Percentiles rank a stretch among this genome's conserved stretches.
These are phyloP conservation scores for Hemicentrotus pulcherrimus DNA, from an alignment of 35 echinoderm and acorn worm genomes.

Conservation along the genomic window DNA sequence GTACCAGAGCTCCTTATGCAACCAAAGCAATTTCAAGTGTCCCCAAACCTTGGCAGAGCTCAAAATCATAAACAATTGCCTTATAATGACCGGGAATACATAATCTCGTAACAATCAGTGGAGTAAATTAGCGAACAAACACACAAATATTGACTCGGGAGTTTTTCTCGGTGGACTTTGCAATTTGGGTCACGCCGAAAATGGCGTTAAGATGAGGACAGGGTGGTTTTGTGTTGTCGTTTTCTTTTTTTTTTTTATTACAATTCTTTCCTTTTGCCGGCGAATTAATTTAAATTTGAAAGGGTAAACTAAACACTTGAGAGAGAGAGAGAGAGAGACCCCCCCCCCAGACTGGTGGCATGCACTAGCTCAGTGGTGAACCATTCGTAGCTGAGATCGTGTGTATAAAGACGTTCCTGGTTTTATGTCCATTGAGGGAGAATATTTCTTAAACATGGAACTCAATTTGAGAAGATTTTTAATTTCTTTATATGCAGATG, in stretches of 20 bases:
- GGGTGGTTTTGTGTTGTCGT: neutral
- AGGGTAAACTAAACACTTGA: neutral
- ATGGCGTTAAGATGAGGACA: neutral
- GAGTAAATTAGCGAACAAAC: slow-evolving; percentile 37
- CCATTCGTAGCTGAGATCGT: neutral
- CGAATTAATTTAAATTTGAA: neutral
- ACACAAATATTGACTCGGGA: slow-evolving; percentile 24
- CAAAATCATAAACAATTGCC: slow-evolving; percentile 39
- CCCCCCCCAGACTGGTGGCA: neutral
- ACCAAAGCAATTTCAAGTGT: slow-evolving; percentile 4
- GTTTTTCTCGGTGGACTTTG: neutral
- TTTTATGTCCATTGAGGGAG: too few species aligned
- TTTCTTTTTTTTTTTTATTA: neutral
- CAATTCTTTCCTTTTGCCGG: neutral
- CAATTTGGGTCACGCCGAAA: neutral
- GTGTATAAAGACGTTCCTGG: too few species aligned
- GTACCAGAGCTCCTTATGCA: neutral
- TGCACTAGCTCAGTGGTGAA: neutral
- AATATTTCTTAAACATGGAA: too few species aligned
- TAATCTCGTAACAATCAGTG: slow-evolving; percentile 42
- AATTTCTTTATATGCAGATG: too few species aligned
- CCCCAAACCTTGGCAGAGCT: neutral
- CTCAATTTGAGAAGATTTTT: too few species aligned
- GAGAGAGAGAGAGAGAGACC: neutral
- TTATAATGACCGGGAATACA: slow-evolving; percentile 39